These are phyloP conservation scores for Mantis religiosa DNA, from an alignment of 2,888 invertebrate genomes.

Conservation along the genomic window DNA sequence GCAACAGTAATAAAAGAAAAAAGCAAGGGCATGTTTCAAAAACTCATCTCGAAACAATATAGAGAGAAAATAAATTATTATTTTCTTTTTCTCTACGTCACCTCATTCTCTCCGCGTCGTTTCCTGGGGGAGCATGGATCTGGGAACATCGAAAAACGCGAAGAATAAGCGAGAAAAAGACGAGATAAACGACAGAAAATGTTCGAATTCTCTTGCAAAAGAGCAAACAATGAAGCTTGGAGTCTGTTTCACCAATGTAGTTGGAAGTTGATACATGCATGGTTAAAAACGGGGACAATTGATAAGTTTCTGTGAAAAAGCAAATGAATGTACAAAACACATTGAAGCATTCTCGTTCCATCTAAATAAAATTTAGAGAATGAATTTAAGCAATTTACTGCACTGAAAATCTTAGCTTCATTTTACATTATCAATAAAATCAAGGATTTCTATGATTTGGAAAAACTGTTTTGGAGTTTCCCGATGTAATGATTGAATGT, in stretches of 20 bases:
- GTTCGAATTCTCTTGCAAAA: neutral
- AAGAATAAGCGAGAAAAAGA: neutral
- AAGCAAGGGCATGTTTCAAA: neutral
- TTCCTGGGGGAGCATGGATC: neutral
- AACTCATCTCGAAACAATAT: constrained; percentile 11
- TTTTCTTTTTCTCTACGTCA: neutral
- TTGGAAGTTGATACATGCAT: neutral
- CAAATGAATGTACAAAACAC: neutral
- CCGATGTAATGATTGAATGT: too few relatives aligned
- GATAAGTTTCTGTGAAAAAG: neutral
- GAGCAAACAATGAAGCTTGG: neutral
- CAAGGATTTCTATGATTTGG: too few relatives aligned
- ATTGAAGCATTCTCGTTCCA: too few relatives aligned
- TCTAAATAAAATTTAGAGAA: too few relatives aligned
- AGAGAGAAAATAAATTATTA: constrained; percentile 15
- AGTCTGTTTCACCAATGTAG: neutral
- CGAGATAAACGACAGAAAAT: neutral
- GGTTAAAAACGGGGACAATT: neutral
- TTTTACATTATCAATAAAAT: too few relatives aligned
- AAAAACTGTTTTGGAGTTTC: too few relatives aligned
- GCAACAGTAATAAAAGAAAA: neutral
- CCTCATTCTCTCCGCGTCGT: neutral
- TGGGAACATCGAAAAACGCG: neutral
- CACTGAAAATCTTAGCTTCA: too few relatives aligned
- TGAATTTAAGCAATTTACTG: too few relatives aligned